These are phyloP conservation scores for Hylomyscus alleni DNA, from an alignment of 2,797 vertebrate genomes.

Conservation along the genomic window DNA sequence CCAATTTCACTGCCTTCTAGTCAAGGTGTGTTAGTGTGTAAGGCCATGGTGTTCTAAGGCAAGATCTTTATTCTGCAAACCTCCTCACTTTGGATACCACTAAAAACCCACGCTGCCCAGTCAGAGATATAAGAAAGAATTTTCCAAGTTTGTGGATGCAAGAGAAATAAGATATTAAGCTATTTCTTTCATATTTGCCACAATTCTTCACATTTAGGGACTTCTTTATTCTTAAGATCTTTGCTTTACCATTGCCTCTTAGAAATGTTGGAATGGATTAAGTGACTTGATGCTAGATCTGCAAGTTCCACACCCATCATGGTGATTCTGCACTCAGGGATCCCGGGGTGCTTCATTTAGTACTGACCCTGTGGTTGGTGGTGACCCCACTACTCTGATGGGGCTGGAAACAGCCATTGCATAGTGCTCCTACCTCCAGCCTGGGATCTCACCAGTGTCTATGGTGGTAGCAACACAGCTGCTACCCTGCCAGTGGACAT, in stretches of 20 bases:
- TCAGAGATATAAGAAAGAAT: neutral
- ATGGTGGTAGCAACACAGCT: neutral
- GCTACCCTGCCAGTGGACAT: neutral
- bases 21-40: neutral
- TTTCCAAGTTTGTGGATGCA: neutral
- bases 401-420: neutral
- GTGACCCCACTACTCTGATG: neutral
- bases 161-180: neutral
- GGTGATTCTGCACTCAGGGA: neutral
- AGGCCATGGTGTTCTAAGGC: neutral
- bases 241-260: neutral
- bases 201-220: neutral
- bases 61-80: conserved; percentile 38
- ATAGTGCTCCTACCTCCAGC: neutral
- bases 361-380: neutral
- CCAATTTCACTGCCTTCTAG: neutral
- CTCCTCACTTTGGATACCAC: neutral
- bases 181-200: neutral
- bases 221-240: conserved; percentile 16
- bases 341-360: neutral
- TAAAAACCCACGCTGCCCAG: neutral
- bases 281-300: neutral
- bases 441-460: neutral
- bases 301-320: neutral
- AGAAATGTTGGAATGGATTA: neutral